Evolutionary conservation across 30 jellyfish, hydroid and myxozoan genomes (phyloP), one percentile per base, ranked within the genome.

Genomic region (Turritopsis rubra): DNA sequence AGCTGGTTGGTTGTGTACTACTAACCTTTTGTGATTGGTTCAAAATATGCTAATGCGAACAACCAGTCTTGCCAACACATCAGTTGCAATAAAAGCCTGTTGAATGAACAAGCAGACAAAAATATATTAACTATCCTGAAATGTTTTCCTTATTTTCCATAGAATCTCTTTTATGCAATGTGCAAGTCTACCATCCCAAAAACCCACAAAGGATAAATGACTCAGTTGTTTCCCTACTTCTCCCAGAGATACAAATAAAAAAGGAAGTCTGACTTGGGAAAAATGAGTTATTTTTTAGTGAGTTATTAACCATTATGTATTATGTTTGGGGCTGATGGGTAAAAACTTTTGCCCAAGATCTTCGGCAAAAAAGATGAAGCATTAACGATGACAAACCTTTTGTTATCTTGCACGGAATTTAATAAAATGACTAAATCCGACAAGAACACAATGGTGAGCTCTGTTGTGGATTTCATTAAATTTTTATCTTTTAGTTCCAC

Each of bases 11-110:
- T n/a, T n/a, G n/a, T n/a, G n/a, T n/a, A n/a, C n/a, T 41, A 41
- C 60, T 24, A 53, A 80, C 87, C 87, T 65, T 80, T 80, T 0
- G 65, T 88, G 13, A 54, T 24, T 1, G 98, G 98, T 72, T 85
- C 96, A 76, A 93, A 88, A 72, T 93, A 88, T 21, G 96, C 94
- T 79, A 93, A 79, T 7, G 98, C 86, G 41, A 93, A 93, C 54
- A 93, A 78, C 98, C 98, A 93, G 52, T 93, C 96, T 83, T 93
- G 98, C 98, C 98, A 93, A 72, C 98, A 93, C 98, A 93, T 93
- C 81, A 93, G 86, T 90, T 93, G 98, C 19, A 93, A 86, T 92
- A 93, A 84, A 71, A 93, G 82, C 85, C 98, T 93, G 52, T 65
- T 13, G 13, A 41, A 41, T n/a, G n/a, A n/a, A n/a, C n/a, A n/a